These are phyloP conservation scores for Tetraneura akinire DNA, from an alignment of 1,140 invertebrate species.

Conservation along the genomic window DNA sequence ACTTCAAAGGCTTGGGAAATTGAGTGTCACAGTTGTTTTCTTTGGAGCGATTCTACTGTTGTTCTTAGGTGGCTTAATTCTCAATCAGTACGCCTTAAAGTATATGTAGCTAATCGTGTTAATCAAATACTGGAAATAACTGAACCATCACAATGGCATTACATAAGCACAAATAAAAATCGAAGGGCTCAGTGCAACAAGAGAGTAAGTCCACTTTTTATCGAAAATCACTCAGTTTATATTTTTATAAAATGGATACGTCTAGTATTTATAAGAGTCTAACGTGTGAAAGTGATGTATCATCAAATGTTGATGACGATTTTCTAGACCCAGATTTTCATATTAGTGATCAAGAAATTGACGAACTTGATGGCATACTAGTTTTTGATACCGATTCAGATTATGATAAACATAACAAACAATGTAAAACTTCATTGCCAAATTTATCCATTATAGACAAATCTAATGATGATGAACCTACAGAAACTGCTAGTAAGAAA, in stretches of 20 bases:
- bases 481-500: not conserved
- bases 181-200: no score
- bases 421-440: not conserved
- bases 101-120: constrained; percentile 28
- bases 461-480: constrained; percentile 9
- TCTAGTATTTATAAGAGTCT: not conserved
- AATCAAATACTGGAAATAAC: constrained; percentile 21
- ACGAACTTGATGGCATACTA: constrained; percentile 1
- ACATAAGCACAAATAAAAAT: constrained; percentile 55
- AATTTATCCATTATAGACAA: not conserved
- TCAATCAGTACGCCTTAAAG: constrained; percentile 49
- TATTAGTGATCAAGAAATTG: constrained; percentile 9
- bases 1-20: constrained; percentile 38
- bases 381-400: constrained; percentile 16
- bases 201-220: no score
- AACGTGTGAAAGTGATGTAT: not conserved
- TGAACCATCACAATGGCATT: constrained; percentile 54
- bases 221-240: not conserved
- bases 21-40: not conserved
- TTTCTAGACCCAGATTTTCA: constrained; percentile 23
- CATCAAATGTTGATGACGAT: not conserved
- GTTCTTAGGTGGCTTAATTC: constrained; percentile 55
- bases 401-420: not conserved
- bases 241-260: not conserved
- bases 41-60: constrained; percentile 38